These are phyloP conservation scores for Cuniculus paca DNA, from an alignment of 2,797 vertebrate genomes.

Conservation along the genomic window DNA sequence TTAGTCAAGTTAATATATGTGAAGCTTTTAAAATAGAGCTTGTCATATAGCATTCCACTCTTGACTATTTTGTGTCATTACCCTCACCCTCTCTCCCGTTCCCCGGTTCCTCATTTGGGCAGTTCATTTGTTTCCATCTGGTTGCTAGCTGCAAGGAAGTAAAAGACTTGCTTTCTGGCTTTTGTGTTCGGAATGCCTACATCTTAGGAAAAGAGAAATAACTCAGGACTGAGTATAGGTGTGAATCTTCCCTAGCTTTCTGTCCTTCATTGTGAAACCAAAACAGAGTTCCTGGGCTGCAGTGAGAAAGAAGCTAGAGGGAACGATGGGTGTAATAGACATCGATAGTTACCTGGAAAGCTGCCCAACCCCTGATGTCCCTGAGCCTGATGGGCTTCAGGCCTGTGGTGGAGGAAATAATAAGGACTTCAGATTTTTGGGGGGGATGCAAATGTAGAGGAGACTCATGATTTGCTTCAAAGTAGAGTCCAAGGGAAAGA, in stretches of 20 bases:
- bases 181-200: conserved; percentile 39
- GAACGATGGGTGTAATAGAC: not conserved
- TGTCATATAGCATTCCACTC: not conserved
- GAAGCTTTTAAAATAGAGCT: not conserved
- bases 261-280: not conserved
- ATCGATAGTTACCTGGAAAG: not conserved
- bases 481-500: not conserved
- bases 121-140: not conserved
- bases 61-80: not conserved
- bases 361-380: not conserved
- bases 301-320: not conserved
- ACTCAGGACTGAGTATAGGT: not conserved
- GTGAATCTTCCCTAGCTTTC: not conserved
- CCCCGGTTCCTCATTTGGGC: not conserved
- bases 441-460: not conserved
- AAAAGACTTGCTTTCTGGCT: not conserved
- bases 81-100: not conserved
- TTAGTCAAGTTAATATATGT: not conserved
- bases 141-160: conserved; percentile 11
- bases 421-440: not conserved
- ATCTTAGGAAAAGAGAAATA: conserved; percentile 31
- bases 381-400: not conserved
- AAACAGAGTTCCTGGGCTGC: not conserved
- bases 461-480: not conserved
- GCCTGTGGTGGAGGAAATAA: not conserved